phyloP scores from a whole-genome alignment of 2,888 invertebrate genomes.

The Andrena fulva region DNA sequence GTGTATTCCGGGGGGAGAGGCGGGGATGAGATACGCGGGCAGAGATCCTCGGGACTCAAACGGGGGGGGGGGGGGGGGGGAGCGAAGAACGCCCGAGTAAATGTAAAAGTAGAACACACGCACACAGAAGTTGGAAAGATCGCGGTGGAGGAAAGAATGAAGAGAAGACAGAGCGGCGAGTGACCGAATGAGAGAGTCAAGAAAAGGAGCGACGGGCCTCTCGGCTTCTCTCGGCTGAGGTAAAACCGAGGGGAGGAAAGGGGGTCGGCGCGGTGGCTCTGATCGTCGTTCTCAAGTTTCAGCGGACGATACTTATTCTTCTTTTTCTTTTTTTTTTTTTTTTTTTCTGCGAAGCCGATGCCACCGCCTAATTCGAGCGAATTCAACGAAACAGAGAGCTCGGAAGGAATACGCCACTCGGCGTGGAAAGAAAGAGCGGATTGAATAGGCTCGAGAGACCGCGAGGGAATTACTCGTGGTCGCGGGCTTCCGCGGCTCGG shows the following conservation, averaged over 20 bases:
- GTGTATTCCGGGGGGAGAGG: background rate
- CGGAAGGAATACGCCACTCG: background rate
- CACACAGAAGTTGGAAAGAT: constrained; percentile 61
- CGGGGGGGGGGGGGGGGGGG: constrained; percentile 11
- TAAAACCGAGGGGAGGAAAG: constrained; percentile 13
- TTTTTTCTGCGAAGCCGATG: background rate
- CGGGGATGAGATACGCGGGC: background rate
- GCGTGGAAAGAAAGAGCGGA: background rate
- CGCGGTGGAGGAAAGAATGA: constrained; percentile 32
- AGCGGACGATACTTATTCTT: constrained; percentile 35
- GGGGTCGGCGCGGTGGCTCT: background rate
- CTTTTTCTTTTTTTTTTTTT: background rate
- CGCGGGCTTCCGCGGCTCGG: background rate
- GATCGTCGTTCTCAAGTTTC: constrained; percentile 18
- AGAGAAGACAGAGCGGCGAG: constrained; percentile 43
- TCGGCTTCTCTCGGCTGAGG: background rate
- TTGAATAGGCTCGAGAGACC: background rate
- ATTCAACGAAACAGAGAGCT: background rate
- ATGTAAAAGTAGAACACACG: constrained; percentile 70
- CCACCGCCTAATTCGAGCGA: background rate
- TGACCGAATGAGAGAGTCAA: constrained; percentile 43
- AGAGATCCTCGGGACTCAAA: constrained; percentile 62
- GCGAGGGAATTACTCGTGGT: background rate
- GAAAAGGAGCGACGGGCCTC: constrained; percentile 50
- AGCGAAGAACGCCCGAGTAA: constrained; percentile 43